Conservation (phyloP, 2,113 vertebrate genomes). For the Melozone crissalis region DNA sequence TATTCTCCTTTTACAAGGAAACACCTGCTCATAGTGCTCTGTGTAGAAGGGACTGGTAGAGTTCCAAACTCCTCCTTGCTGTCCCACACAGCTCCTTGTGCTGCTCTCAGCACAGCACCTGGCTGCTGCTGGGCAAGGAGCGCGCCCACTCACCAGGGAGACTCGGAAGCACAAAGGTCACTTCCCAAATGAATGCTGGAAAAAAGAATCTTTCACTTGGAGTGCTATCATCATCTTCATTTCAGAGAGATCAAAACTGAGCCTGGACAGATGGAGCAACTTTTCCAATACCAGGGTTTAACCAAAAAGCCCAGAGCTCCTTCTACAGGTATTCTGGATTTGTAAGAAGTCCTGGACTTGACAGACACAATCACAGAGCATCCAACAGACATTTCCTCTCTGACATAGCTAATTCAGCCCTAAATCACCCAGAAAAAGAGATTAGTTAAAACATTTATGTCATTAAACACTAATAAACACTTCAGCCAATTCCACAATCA, state of each 20-base stretch:
- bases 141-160: accelerated
- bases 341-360: neutral
- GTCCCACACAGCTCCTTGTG: neutral
- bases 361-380: neutral
- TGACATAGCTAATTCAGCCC: neutral
- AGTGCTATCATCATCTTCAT: neutral
- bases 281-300: neutral
- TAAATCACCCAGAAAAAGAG: neutral
- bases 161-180: neutral
- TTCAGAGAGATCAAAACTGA: neutral
- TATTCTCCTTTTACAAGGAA: neutral
- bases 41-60: neutral
- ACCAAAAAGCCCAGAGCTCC: neutral
- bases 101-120: no score
- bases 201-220: neutral
- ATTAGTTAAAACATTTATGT: neutral
- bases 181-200: neutral
- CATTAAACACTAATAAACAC: neutral
- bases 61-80: neutral
- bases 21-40: neutral
- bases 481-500: neutral
- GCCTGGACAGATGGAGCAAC: neutral
- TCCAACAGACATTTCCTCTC: neutral
- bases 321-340: neutral
- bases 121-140: neutral